Conservation (phyloP, 1,140 invertebrate species). For the Platorchestia sp. region DNA sequence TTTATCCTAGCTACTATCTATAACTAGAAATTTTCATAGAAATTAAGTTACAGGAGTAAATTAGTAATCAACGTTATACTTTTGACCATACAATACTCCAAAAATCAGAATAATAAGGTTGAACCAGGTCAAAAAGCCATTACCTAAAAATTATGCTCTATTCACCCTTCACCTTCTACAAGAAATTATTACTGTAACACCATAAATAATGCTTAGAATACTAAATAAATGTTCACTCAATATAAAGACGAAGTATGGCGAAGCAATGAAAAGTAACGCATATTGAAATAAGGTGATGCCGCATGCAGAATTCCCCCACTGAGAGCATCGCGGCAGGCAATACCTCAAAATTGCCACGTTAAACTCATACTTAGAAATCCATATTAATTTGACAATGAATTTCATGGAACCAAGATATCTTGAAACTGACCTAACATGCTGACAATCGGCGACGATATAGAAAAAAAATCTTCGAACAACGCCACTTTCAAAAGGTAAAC, state of each 20-base stretch:
- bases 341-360: not conserved
- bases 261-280: not conserved
- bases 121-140: not conserved
- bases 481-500: conserved; percentile 63
- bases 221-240: not conserved
- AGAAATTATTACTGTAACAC: not conserved
- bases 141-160: not conserved
- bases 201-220: not conserved
- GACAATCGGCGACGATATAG: conserved; percentile 21
- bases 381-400: not conserved
- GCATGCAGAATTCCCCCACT: not conserved
- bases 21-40: too few species aligned
- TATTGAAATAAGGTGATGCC: not conserved
- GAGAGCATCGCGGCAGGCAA: not conserved
- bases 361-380: not conserved
- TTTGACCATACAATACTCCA: not conserved
- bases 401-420: not conserved
- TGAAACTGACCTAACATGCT: conserved; percentile 43
- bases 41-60: not conserved
- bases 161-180: not conserved
- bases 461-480: conserved; percentile 53
- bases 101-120: not conserved
- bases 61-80: not conserved
- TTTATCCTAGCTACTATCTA: too few species aligned
- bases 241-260: not conserved